A percentile compares a stretch with the other conserved stretches of the same genome.
Conservation (phyloP, 2,113 vertebrate genomes). For the Dipodomys spectabilis region DNA sequence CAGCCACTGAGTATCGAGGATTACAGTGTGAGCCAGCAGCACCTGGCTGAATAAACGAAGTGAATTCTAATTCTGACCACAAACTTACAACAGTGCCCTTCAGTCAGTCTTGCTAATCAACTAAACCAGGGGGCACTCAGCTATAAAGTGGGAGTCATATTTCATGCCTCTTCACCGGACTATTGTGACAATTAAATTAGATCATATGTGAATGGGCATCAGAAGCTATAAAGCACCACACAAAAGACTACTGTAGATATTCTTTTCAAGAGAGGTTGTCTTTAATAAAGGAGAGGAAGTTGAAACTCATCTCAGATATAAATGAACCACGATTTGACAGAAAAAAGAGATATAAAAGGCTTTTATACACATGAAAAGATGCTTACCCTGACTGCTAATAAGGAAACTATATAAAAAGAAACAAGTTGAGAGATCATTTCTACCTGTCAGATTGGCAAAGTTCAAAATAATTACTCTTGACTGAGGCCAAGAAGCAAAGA, state of each 20-base stretch:
- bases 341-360: background rate
- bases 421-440: background rate
- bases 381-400: background rate
- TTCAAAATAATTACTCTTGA: background rate
- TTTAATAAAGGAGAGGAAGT: slow-evolving; percentile 2
- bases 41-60: background rate
- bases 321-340: background rate
- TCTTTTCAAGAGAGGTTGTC: slow-evolving; percentile 19
- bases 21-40: too few species aligned
- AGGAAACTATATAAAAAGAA: background rate
- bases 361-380: background rate
- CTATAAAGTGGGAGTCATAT: background rate
- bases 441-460: background rate
- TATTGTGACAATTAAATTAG: slow-evolving; percentile 7
- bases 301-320: background rate
- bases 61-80: background rate
- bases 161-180: background rate
- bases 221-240: background rate
- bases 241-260: background rate
- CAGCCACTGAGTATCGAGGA: too few species aligned
- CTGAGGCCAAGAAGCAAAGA: background rate
- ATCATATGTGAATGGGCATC: background rate
- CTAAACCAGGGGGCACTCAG: background rate
- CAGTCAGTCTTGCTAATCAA: background rate
- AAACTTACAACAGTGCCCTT: background rate